Base-by-base conservation (phyloP, 2,113 vertebrate genomes). In the Coreoperca whiteheadi region DNA sequence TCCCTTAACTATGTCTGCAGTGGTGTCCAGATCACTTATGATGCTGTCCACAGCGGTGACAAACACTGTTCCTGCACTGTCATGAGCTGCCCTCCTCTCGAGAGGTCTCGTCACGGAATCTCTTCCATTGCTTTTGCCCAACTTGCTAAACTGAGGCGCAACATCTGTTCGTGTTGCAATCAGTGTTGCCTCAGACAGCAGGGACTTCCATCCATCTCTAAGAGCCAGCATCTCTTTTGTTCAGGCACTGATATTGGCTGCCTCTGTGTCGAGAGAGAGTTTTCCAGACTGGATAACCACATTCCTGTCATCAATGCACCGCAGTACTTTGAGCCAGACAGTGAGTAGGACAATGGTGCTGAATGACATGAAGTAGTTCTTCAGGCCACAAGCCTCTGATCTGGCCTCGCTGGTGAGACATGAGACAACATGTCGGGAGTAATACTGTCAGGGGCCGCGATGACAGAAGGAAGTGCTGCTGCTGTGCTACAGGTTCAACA, bases 381-480 rank as follows among this genome's bases (percentile, higher is more conserved):
- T 80, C 5, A 79, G 32, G 53, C 59, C 46, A 64, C n/a, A n/a
- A 14, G 68, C 66, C 3, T 79, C 66, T 43, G 60, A 81, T 65
- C 25, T 64, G 2, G 37, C 69, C n/a, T 81, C 77, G 23, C 21
- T 80, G 56, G 66, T n/a, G n/a, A n/a, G n/a, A n/a, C n/a, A n/a
- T 79, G 37, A 71, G 77, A 80, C 46, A 72, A 6, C 56, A 80
- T 60, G 32, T 54, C 0, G 0, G 30, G 4, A 46, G 8, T 23
- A n/a, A 65, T 43, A 18, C 18, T 53, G 3, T 65, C 68, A 23
- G 65, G 25, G 32, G 68, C 46, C 28, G 65, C 5, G 1, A 15
- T 14, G n/a, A 57, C 54, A 28, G n/a, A 28, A 15, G n/a, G 54
- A 6, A n/a, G n/a, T n/a, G n/a, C n/a, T n/a, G n/a, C n/a, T n/a